Conservation (phyloP, 2,797 vertebrate genomes). For the Liparis tanakae region DNA sequence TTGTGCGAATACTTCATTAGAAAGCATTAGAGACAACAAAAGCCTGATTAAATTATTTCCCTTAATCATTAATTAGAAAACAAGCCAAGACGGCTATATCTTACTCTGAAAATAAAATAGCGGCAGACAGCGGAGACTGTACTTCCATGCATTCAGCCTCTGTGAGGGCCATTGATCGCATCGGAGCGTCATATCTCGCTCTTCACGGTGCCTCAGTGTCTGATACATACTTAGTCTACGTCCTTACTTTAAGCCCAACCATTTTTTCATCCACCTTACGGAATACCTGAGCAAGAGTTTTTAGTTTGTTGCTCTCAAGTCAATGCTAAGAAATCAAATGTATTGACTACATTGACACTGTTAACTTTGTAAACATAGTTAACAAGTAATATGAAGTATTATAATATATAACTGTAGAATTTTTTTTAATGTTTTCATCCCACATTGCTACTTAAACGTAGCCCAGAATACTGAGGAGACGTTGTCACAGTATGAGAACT, state of each 20-base stretch:
- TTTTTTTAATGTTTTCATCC: neutral
- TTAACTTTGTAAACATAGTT: neutral
- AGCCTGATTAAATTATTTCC: no score
- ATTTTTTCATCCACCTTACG: no score
- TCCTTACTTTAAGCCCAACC: no score
- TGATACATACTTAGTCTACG: no score
- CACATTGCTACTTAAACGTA: neutral
- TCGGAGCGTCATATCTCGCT: no score
- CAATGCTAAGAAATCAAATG: neutral
- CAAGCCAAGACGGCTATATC: neutral
- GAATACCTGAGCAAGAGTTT: no score
- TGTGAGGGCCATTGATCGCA: no score
- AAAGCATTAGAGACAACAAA: no score
- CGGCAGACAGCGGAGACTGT: neutral
- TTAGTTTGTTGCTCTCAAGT: no score
- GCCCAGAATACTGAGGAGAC: neutral
- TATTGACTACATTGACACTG: neutral
- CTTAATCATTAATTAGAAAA: neutral
- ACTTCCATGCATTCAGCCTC: conserved; percentile 9
- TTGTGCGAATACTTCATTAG: no score
- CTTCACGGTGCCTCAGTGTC: no score
- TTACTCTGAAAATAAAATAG: neutral
- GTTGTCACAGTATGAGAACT: conserved; percentile 17
- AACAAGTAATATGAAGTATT: neutral
- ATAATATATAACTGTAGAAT: no score